Base-by-base conservation (phyloP, 2,888 invertebrate genomes). In the Rhagonycha lutea region DNA sequence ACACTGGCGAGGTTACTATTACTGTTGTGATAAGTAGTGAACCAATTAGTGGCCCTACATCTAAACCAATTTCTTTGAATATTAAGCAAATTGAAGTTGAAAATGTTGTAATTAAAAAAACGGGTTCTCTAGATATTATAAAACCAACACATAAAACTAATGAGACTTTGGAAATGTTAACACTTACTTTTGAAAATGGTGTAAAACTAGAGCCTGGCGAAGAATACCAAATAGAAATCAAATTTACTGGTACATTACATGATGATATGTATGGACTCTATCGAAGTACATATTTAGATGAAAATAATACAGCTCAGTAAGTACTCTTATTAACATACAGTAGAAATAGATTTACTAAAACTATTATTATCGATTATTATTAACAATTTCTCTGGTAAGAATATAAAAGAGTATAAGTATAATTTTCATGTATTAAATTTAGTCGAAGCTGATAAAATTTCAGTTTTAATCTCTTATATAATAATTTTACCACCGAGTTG, bases 211-310 rank as follows among this genome's bases (percentile, higher is more conserved):
- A 5, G 3, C 23, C 1, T 2, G 1, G 0, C 9, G 3, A n/a
- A 65, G 0, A 11, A 1, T 65, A 65, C 11, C 12, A 24, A n/a
- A 65, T 65, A 65, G 4, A 8, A n/a, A 73, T 84, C 0, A 81
- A 82, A 60, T 86, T 78, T 32, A 24, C 0, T 0, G 85, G 84
- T 11, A 29, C 0, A 3, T 71, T 86, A 8, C 86, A 85, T 73
- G 85, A 88, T 68, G 81, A 86, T 11, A 81, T 87, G 71, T 81
- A 81, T 24, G 90, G 90, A 72, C 90, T 90, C 81, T 90, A 89
- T 79, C 83, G 87, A 72, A 88, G 87, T 80, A 86, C 84, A 10
- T 90, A 90, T 81, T 74, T 75, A n/a, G 79, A 83, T 14, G 61
- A 83, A 9, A 74, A 83, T 4, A 80, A 29, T 3, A 23, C n/a